Base-by-base conservation (phyloP, 2,888 invertebrate genomes). In the Eupithecia inturbata region DNA sequence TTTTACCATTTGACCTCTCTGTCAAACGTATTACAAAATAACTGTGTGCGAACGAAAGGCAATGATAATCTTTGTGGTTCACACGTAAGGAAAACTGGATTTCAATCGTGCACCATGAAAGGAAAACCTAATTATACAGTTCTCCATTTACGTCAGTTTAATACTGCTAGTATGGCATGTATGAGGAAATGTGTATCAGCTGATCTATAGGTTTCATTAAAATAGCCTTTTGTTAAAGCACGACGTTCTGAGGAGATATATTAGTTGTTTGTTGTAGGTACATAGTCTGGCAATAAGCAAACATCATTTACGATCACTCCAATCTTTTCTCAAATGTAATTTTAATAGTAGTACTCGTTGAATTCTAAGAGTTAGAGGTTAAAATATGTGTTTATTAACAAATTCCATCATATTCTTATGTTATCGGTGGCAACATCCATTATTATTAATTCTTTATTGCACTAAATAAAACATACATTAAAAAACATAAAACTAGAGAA, bases 101-200 rank as follows among this genome's bases (percentile, higher is more conserved):
- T 81, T 76, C 80, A 83, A 78, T 82, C 71, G 75, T 77, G 76
- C 66, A 67, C 89, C 86, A 81, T 84, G 83, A 85, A 87, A 83
- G 89, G 89, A 79, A 83, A 86, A 85, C 85, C 82, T 85, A 85
- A 88, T 86, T 86, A 86, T 79, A 71, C 81, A 73, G 79, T 79
- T 74, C 69, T 79, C 84, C 83, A 80, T 86, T 74, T 82, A 84
- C 77, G 85, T 80, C 77, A 76, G 78, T 81, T 83, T 81, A 81
- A 62, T 81, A 82, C 79, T 79, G 78, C 77, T 76, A 78, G 77
- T 81, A 79, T 76, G 76, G 64, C 77, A 67, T 78, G 82, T 79
- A 87, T 84, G 81, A 86, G 87, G 88, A 88, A 88, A 84, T 80
- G 72, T 79, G 80, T 83, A 79, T 70, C 79, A 77, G 78, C 79